Evolutionary conservation across 2,797 vertebrate genomes (phyloP), one percentile per base, ranked within the genome.

Genomic region (Macropus fuliginosus): DNA sequence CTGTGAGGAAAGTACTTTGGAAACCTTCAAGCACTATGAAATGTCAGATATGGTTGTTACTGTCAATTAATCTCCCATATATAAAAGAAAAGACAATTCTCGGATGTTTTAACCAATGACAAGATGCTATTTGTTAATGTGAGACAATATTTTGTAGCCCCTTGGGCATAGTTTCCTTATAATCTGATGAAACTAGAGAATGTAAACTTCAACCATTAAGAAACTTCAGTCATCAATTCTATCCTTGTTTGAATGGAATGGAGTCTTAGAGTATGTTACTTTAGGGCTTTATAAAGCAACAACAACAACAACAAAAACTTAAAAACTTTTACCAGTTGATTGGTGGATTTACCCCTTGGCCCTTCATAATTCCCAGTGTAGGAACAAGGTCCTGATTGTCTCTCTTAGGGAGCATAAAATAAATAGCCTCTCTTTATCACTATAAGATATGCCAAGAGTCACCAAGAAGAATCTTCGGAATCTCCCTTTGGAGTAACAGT

Each of bases 381-480:
- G 27, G 0, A 91, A 93, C 27, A 56, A 89, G 59, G 93, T 95
- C 93, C 21, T 96, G 96, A 9, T 1, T 66, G 56, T 13, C 40
- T 5, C 81, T 50, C 91, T 95, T 94, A 59, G 28, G 91, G 93
- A 66, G 81, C 56, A 91, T 55, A 93, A 96, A 95, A 91, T 0
- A 0, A 95, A 94, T 5, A 46, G 18, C n/a, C 66, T 0, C 16
- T 28, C 28, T 16, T 55, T 55, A 18, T 0, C 91, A 14, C 6
- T 91, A 29, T 54, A 92, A 92, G 56, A 29, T 97, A 96, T 55
- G 18, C 56, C 93, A 95, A 93, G 34, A 5, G 93, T 54, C 91
- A 94, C 50, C 28, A 91, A 54, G 62, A 92, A 12, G 40, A 46
- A 46, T 46, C 18, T 21, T n/a, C 56, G 95, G 54, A 55, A 0